These are phyloP conservation scores for Hyposoter dolosus DNA, from an alignment of 2,888 invertebrate species.

Conservation along the genomic window DNA sequence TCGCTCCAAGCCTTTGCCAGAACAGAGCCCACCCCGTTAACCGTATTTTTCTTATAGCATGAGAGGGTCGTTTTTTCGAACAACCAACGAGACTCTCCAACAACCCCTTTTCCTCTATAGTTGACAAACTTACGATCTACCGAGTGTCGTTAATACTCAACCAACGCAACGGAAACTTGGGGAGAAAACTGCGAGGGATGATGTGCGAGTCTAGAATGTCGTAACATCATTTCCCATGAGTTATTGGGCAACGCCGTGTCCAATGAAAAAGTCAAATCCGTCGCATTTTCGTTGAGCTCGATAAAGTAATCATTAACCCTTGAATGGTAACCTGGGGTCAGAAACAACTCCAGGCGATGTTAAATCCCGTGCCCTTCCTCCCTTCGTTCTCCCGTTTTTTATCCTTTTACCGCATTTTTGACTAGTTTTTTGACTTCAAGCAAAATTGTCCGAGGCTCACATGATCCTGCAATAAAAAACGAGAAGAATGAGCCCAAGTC, in stretches of 20 bases:
- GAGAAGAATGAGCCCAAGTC: too few relatives aligned
- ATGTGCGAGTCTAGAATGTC: slow-evolving; percentile 75
- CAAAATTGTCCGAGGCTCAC: too few relatives aligned
- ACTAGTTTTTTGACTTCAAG: too few relatives aligned
- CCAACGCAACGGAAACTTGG: slow-evolving; percentile 64
- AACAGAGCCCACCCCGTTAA: slow-evolving; percentile 59
- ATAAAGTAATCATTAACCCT: background rate
- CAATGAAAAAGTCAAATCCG: slow-evolving; percentile 30
- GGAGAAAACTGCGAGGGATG: slow-evolving; percentile 68
- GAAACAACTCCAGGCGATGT: too few relatives aligned
- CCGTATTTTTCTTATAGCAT: slow-evolving; percentile 59
- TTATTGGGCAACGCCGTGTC: slow-evolving; percentile 57
- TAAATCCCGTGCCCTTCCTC: too few relatives aligned
- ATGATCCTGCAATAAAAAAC: too few relatives aligned
- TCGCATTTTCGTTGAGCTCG: slow-evolving; percentile 25
- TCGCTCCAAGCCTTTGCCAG: slow-evolving; percentile 58
- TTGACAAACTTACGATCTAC: slow-evolving; percentile 84
- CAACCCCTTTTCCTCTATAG: slow-evolving; percentile 76
- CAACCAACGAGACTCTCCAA: slow-evolving; percentile 39
- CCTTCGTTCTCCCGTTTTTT: too few relatives aligned
- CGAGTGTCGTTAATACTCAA: slow-evolving; percentile 82
- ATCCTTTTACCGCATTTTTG: too few relatives aligned
- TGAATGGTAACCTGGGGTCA: too few relatives aligned
- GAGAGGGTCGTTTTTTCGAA: slow-evolving; percentile 59
- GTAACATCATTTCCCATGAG: slow-evolving; percentile 76